Base-by-base conservation (phyloP, 2,797 vertebrate species). In the Mormyrops boulengeri region DNA sequence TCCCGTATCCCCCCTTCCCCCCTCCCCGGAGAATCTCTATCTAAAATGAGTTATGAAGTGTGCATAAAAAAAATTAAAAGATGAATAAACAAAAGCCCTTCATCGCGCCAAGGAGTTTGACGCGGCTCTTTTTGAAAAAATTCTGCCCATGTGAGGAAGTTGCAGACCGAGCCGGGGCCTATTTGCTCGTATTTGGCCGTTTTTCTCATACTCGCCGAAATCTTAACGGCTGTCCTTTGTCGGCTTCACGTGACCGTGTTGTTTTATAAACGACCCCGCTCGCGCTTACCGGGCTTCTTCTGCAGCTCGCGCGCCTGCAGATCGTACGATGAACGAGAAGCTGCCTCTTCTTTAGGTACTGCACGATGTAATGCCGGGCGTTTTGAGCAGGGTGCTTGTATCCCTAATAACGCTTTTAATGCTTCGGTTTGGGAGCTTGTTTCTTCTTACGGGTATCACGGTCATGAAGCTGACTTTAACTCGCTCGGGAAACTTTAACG, bases 161-260 rank as follows among this genome's bases (percentile, higher is more conserved):
- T 22, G 82, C 19, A 7, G 19, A n/a, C 41, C 44, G 44, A 41
- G 44, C n/a, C 47, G 41, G 3, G 38, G 4, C 9, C 49, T 12
- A 30, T n/a, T 38, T 87, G 85, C 3, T 22, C 41, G 34, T 34
- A 30, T 57, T 55, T 87, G 85, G 92, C 93, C 92, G 93, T 92
- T 91, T 91, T 88, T 73, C 66, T 69, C 50, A 49, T 52, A 60
- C 60, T 49, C 14, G 87, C 86, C 49, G 4, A n/a, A 50, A 62
- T 88, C 73, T 47, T 91, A 91, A 89, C 89, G 88, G 91, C 88
- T 80, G 73, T 85, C 88, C 89, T 53, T 84, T 89, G 88, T 87
- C 44, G 62, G 41, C 50, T 38, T 90, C 90, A 90, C 88, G 90
- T 90, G 90, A 89, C 82, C 66, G 88, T 34, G 88, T 49, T 89